Conservation (phyloP, 2,113 vertebrate genomes). For the Melanotaenia duboulayi region DNA sequence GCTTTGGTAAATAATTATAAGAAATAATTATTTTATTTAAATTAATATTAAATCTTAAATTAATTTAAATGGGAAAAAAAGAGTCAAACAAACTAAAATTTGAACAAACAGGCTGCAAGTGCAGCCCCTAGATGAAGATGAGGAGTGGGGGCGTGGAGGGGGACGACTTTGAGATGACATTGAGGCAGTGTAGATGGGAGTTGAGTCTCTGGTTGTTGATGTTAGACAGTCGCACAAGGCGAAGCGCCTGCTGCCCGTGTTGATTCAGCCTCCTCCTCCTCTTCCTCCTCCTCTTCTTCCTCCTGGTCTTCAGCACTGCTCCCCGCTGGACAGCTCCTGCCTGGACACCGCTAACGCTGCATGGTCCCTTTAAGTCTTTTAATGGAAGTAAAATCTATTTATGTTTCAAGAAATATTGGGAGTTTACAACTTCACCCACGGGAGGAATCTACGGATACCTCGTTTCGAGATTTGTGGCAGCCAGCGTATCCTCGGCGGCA, state of each 20-base stretch:
- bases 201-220: slow-evolving; percentile 82
- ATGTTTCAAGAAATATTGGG: slow-evolving; percentile 78
- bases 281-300: slow-evolving; percentile 62
- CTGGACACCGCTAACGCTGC: slow-evolving; percentile 71
- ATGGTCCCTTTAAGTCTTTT: slow-evolving; percentile 77
- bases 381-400: slow-evolving; percentile 82
- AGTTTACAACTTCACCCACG: slow-evolving; percentile 81
- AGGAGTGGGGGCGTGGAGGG: slow-evolving; percentile 45
- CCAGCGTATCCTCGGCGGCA: slow-evolving; percentile 65
- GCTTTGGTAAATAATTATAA: not conserved
- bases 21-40: too few relatives aligned
- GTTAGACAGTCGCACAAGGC: slow-evolving; percentile 83
- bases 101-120: slow-evolving; percentile 45
- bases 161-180: slow-evolving; percentile 89
- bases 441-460: slow-evolving; percentile 80
- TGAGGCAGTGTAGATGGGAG: slow-evolving; percentile 85
- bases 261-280: slow-evolving; percentile 77
- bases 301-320: slow-evolving; percentile 79
- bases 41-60: too few relatives aligned
- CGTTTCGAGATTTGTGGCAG: slow-evolving; percentile 73
- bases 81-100: slow-evolving; percentile 33
- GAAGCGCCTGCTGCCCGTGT: slow-evolving; percentile 79
- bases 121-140: slow-evolving; percentile 65
- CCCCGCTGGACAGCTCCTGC: slow-evolving; percentile 80
- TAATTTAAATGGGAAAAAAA: not conserved